phyloP scores from a whole-genome alignment of 64 coral and sea anemone species.

The Montipora foliosa region DNA sequence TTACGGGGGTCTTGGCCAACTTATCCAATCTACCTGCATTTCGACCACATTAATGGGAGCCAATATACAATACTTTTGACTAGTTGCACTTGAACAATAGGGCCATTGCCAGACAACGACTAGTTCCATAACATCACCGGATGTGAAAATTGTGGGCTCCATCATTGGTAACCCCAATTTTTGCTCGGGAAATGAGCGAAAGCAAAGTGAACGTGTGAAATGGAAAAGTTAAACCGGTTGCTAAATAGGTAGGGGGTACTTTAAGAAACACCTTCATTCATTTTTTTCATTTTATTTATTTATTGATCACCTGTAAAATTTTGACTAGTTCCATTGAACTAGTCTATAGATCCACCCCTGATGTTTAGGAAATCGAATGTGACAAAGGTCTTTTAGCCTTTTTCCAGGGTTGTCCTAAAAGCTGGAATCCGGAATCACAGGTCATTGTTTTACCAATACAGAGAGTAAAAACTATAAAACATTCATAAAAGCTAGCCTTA shows the following conservation, averaged over 20 bases:
- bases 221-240: neutral
- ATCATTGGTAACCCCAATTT: neutral
- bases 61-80: neutral
- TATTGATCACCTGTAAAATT: neutral
- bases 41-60: too few species aligned
- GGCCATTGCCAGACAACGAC: neutral
- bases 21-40: too few species aligned
- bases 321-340: neutral
- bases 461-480: too few species aligned
- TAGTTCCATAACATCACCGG: neutral
- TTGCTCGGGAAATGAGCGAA: neutral
- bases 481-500: too few species aligned
- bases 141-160: neutral
- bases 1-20: too few species aligned
- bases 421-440: too few species aligned
- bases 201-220: neutral
- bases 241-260: neutral
- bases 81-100: neutral
- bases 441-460: too few species aligned
- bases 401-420: too few species aligned
- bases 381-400: too few species aligned
- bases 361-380: conserved; percentile 7
- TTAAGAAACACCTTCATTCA: neutral
- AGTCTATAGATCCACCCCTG: neutral
- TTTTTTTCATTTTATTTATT: neutral